Conservation (phyloP, 2,113 vertebrate genomes). For the Vulpes ferrilata region DNA sequence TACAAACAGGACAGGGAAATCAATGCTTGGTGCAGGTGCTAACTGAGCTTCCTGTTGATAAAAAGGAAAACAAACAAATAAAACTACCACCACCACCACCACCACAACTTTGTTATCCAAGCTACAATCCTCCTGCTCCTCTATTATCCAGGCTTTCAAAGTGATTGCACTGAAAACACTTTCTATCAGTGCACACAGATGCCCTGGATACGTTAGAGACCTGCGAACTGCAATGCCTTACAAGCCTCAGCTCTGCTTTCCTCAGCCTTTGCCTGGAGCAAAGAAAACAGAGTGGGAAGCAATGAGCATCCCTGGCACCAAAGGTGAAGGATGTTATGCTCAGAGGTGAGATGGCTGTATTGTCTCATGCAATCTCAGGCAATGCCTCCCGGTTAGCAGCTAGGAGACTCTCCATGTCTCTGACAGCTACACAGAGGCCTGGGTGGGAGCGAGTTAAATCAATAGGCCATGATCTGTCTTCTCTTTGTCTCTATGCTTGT, state of each 20-base stretch:
- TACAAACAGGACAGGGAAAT: slow-evolving; percentile 85
- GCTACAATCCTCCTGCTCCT: slow-evolving; percentile 81
- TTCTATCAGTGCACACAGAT: slow-evolving; percentile 61
- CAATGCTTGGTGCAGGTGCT: slow-evolving; percentile 85
- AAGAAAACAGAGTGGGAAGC: slow-evolving; percentile 77
- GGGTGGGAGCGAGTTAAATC: neutral
- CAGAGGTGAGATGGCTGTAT: slow-evolving; percentile 5
- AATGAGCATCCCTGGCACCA: slow-evolving; percentile 40
- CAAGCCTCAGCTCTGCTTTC: slow-evolving; percentile 75
- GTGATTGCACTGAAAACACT: slow-evolving; percentile 84
- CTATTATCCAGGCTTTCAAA: slow-evolving; percentile 86
- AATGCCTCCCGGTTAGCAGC: slow-evolving; percentile 21
- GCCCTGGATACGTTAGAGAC: slow-evolving; percentile 77
- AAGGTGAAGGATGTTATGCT: slow-evolving; percentile 60
- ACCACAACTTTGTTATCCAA: slow-evolving; percentile 84
- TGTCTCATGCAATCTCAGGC: neutral
- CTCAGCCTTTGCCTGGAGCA: slow-evolving; percentile 75
- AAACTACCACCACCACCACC: neutral
- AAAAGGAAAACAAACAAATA: slow-evolving; percentile 50
- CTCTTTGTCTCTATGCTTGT: neutral
- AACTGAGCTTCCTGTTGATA: slow-evolving; percentile 84
- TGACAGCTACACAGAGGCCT: neutral
- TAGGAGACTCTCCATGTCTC: neutral
- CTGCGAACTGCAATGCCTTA: slow-evolving; percentile 81
- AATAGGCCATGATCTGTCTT: neutral